Evolutionary conservation across 2,797 vertebrate genomes (phyloP).

Genomic region (Sternotherus odoratus): DNA sequence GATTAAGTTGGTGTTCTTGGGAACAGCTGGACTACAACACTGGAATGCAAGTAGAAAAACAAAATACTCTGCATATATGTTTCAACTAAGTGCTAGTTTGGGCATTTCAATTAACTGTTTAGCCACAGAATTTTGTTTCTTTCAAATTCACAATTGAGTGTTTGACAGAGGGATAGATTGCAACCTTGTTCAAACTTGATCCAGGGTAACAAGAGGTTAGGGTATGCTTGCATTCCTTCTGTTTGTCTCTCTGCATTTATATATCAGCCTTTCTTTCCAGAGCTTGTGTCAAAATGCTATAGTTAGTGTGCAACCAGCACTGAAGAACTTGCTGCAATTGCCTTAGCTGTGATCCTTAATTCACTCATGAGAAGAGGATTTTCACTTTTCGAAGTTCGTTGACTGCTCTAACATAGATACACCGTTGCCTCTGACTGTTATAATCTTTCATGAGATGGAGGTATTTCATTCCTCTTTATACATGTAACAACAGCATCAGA

Average conservation of each 20-base stretch:
- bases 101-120: slow-evolving; percentile 51
- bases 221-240: slow-evolving; percentile 40
- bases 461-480: slow-evolving; percentile 6
- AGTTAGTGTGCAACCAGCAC: slow-evolving; percentile 18
- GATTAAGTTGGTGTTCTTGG: not conserved
- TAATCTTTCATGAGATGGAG: slow-evolving; percentile 41
- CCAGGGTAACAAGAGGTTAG: slow-evolving; percentile 25
- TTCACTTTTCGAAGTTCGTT: slow-evolving; percentile 43
- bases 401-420: not conserved
- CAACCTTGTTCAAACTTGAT: slow-evolving; percentile 28
- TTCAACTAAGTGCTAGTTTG: slow-evolving; percentile 56
- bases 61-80: slow-evolving; percentile 18
- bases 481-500: slow-evolving; percentile 18
- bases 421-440: slow-evolving; percentile 43
- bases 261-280: slow-evolving; percentile 49
- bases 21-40: slow-evolving; percentile 27
- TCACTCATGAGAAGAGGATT: slow-evolving; percentile 39
- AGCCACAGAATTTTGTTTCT: slow-evolving; percentile 50
- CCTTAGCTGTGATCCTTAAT: slow-evolving; percentile 43
- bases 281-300: slow-evolving; percentile 47
- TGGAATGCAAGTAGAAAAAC: slow-evolving; percentile 47
- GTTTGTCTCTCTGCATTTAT: slow-evolving; percentile 22
- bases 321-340: slow-evolving; percentile 58
- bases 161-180: slow-evolving; percentile 58
- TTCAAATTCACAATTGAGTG: slow-evolving; percentile 14